Evolutionary conservation across 2,113 vertebrate species (phyloP), one percentile per base, ranked within the genome.

Genomic region (Oncorhynchus keta): DNA sequence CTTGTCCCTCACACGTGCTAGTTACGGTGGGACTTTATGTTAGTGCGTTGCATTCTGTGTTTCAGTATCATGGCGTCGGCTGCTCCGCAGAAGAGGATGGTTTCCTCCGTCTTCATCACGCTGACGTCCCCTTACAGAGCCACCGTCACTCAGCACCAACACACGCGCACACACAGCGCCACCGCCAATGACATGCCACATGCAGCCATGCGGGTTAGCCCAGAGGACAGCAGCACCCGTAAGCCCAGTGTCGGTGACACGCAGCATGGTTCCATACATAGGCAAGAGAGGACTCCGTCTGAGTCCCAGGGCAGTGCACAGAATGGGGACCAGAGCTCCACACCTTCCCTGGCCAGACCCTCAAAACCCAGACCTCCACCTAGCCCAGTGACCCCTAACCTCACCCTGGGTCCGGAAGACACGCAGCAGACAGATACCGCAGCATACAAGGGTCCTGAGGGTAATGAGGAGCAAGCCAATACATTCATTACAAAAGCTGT

Each of bases 101-200:
- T 96, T 59, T 98, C 97, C 0, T 98, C 97, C 0, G 79, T 98
- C 76, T 98, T 96, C 85, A 98, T 99, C 91, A 97, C 95, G 12
- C 91, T 98, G 67, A 80, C 93, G 0, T 89, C 95, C 14, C 97
- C 97, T 0, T 89, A 89, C 70, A 84, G 79, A 62, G 91, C 92
- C 76, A 93, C 91, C 0, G 78, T 91, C 75, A 91, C 91, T 2
- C 90, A 84, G 64, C 86, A 87, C 65, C 83, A 83, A 74, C 82
- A 90, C n/a, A 1, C 81, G 49, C 76, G 89, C 76, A 85, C 87
- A 16, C 85, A 87, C 61, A 82, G 79, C 35, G 68, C 76, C 59
- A 39, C 80, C 0, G 78, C 81, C 0, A 67, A 78, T 71, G 89
- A 89, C 73, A 78, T 83, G 59, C 88, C 82, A 67, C 86, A 84